Evolutionary conservation across 2,113 vertebrate species (phyloP).

Genomic region (Xiphophorus maculatus): DNA sequence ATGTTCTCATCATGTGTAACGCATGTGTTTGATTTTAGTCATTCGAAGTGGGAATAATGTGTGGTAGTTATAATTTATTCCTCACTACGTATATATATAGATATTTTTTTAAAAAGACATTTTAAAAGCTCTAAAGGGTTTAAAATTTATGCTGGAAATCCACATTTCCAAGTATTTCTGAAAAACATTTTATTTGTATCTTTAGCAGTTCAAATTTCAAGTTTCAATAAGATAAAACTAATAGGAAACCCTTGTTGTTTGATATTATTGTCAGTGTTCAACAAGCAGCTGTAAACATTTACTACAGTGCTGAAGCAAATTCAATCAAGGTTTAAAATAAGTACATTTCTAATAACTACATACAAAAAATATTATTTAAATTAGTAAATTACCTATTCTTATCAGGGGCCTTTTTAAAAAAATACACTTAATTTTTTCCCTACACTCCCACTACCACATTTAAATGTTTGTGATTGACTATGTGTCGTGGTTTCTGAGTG

Average conservation of each 20-base stretch:
- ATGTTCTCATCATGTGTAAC: too few species aligned
- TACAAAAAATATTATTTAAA: background rate
- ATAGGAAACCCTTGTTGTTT: background rate
- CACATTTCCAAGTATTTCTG: too few species aligned
- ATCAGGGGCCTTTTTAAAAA: background rate
- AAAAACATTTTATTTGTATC: too few species aligned
- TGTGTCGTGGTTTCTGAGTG: background rate
- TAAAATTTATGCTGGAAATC: too few species aligned
- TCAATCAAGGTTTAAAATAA: background rate
- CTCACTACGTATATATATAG: too few species aligned
- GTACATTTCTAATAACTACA: background rate
- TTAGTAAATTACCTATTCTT: background rate
- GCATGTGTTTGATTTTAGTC: too few species aligned
- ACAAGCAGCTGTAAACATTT: background rate
- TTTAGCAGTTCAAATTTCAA: too few species aligned
- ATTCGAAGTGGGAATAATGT: too few species aligned
- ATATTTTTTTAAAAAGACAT: too few species aligned
- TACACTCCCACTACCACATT: background rate
- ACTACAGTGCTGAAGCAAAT: background rate
- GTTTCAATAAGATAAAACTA: too few species aligned
- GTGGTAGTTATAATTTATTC: too few species aligned
- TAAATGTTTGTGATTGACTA: background rate
- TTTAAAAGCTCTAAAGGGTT: too few species aligned
- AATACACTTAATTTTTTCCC: background rate
- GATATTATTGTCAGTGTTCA: background rate